Evolutionary conservation across 2,888 invertebrate species (phyloP), one percentile per base, ranked within the genome.

Genomic region (Agriopis marginaria): DNA sequence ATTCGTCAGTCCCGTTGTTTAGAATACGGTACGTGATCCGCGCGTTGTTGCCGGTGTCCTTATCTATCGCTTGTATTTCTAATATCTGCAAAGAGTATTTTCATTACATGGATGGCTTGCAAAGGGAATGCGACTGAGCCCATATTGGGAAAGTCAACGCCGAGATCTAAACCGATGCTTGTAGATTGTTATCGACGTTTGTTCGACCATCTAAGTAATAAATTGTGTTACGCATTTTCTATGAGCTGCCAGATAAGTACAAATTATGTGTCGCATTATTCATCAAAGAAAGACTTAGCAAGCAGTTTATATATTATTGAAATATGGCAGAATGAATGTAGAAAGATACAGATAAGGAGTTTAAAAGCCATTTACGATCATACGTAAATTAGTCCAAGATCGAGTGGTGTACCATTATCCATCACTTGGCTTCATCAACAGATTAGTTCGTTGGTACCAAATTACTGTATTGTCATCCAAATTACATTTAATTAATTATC

Each of bases 21-120:
- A 95, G 86, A 72, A 99, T 95, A 71, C 96, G 96, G 89, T 99
- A 99, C 56, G 98, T 97, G 76, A 99, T 95, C 63, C 98, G 95
- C 3, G 98, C 99, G 90, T 99, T 99, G 92, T 98, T 98, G 10
- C 99, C 99, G 12, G 98, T 98, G 86, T 99, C 99, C 82, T 97
- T 95, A 91, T 99, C 99, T 73, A 97, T 96, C 3, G 99, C 99
- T 77, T 97, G 97, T 77, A 98, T 97, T 95, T 98, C 98, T 63
- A 97, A 93, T 76, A 98, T 96, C 97, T 98, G 95, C 66, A 77
- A 76, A 71, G 74, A 74, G 71, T 75, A 74, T 74, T 74, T 76
- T 76, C 72, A 74, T 77, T 77, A 77, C 72, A 74, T 56, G 73
- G 76, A 76, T 75, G 75, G 70, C 74, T 76, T 71, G 73, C 73